Conservation (phyloP, 2,113 vertebrate genomes). For the Tenrec ecaudatus region DNA sequence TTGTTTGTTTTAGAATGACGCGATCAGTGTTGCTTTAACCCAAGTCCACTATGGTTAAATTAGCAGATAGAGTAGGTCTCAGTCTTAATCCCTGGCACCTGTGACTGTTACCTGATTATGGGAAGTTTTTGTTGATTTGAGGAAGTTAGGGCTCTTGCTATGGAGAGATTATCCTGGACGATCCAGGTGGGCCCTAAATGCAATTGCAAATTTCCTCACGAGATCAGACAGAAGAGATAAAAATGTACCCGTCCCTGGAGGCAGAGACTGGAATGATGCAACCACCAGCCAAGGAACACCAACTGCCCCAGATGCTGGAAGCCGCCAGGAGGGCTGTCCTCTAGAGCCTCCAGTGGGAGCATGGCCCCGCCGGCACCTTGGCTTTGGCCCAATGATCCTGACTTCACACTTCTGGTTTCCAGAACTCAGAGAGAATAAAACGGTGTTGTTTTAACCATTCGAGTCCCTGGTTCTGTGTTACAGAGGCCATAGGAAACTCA, state of each 20-base stretch:
- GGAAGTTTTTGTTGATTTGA: neutral
- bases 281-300: neutral
- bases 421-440: neutral
- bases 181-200: too few relatives aligned
- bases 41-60: neutral
- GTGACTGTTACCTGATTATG: neutral
- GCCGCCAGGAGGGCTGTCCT: too few relatives aligned
- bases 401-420: neutral
- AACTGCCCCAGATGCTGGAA: too few relatives aligned
- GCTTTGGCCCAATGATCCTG: neutral
- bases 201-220: neutral
- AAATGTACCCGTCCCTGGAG: neutral
- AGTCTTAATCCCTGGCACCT: neutral
- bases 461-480: neutral
- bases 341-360: too few relatives aligned
- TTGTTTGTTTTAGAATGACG: too few relatives aligned
- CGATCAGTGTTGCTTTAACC: neutral
- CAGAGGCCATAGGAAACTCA: neutral
- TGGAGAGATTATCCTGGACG: neutral
- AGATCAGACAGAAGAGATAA: neutral
- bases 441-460: too few relatives aligned
- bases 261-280: accelerated
- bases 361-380: neutral
- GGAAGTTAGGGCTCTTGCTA: neutral
- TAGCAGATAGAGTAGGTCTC: neutral